phyloP scores from a whole-genome alignment of 2,113 vertebrate genomes.

The Benitochromis conjunctus region DNA sequence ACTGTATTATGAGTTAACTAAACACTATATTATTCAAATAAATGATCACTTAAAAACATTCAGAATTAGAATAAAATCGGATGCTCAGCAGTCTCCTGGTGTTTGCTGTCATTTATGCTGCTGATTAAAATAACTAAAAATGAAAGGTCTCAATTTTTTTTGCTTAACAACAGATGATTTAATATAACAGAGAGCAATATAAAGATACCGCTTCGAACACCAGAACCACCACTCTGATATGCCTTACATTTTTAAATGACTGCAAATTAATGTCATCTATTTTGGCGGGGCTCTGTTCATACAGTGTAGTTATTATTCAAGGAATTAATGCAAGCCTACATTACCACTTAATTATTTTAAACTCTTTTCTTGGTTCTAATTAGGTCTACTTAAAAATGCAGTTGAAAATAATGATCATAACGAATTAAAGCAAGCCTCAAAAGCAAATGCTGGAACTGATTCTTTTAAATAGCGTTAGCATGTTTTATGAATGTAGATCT shows the following conservation, averaged over 20 bases:
- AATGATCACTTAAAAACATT: neutral
- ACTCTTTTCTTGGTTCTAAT: neutral
- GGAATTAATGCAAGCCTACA: neutral
- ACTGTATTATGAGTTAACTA: neutral
- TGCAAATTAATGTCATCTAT: neutral
- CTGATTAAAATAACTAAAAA: neutral
- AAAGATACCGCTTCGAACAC: slow-evolving; percentile 34
- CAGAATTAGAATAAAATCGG: neutral
- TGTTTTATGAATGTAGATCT: slow-evolving; percentile 14
- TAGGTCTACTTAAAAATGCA: neutral
- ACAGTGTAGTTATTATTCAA: neutral
- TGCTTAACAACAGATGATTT: neutral
- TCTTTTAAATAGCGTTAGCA: neutral
- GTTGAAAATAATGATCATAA: neutral
- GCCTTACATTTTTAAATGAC: neutral
- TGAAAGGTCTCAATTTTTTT: neutral
- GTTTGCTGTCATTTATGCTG: neutral
- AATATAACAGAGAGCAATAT: slow-evolving; percentile 2
- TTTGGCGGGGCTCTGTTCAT: slow-evolving; percentile 3
- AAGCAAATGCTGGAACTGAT: neutral
- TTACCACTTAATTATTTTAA: neutral
- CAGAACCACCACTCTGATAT: slow-evolving; percentile 9
- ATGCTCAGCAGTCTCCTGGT: neutral
- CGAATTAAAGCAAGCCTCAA: slow-evolving; percentile 13
- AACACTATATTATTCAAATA: neutral